These are phyloP conservation scores for Zaprionus africanus DNA, from an alignment of 1,140 invertebrate species.

Conservation along the genomic window DNA sequence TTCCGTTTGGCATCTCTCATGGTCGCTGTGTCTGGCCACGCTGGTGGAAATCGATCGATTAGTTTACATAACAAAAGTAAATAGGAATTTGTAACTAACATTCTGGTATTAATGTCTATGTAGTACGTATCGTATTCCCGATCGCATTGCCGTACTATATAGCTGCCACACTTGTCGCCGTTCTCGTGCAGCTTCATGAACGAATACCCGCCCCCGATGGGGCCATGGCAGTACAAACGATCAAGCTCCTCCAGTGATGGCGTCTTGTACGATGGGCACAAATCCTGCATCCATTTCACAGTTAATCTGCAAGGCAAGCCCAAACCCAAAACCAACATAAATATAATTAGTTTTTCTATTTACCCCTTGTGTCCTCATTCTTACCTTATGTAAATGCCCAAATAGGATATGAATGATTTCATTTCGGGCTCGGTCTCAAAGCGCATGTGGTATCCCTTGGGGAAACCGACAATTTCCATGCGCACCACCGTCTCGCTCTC, in stretches of 20 bases:
- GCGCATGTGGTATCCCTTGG: conserved; percentile 70
- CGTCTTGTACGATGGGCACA: conserved; percentile 91
- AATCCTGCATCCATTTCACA: conserved; percentile 95
- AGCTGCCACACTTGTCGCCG: conserved; percentile 90
- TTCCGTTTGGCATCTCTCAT: conserved; percentile 86
- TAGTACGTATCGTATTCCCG: conserved; percentile 91
- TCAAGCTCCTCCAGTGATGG: conserved; percentile 91
- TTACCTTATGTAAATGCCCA: conserved; percentile 93
- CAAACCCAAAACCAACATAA: background rate
- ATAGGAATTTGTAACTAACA: conserved; percentile 50
- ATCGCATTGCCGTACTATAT: conserved; percentile 92
- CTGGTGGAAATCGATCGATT: conserved; percentile 18
- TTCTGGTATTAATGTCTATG: conserved; percentile 91
- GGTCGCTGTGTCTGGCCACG: conserved; percentile 46
- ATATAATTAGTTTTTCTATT: background rate
- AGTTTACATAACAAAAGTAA: background rate
- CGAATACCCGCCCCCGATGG: conserved; percentile 93
- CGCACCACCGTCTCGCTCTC: conserved; percentile 52
- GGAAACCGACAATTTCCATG: conserved; percentile 72
- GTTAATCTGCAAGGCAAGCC: conserved; percentile 87
- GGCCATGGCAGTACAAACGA: conserved; percentile 93
- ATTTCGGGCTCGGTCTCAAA: conserved; percentile 67
- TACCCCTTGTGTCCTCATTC: too few relatives aligned
- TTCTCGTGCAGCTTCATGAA: conserved; percentile 93
- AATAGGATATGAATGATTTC: conserved; percentile 91